A percentile compares a stretch with the other conserved stretches of the same genome.
Evolutionary conservation across 2,113 vertebrate species (phyloP).

Genomic region (Odocoileus hemionus): DNA sequence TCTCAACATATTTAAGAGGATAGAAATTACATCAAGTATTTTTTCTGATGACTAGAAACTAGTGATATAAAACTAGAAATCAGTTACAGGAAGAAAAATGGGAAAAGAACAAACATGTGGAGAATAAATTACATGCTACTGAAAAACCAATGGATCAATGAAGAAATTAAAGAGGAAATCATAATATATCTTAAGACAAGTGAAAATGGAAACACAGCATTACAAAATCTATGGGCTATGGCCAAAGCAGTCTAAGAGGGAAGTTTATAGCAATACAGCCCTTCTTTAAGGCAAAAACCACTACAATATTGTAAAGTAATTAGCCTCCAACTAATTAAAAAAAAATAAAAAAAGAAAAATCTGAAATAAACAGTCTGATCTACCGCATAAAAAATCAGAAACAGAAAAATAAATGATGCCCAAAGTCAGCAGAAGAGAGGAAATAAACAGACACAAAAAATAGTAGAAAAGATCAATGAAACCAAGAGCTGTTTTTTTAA

Average conservation of each 20-base stretch:
- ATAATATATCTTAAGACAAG: neutral
- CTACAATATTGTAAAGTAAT: no score
- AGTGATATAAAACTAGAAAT: neutral
- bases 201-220: neutral
- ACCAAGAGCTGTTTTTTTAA: neutral
- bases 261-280: neutral
- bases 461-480: neutral
- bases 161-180: neutral
- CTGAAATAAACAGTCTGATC: neutral
- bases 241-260: neutral
- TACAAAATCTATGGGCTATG: neutral
- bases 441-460: neutral
- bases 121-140: neutral
- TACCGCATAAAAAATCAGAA: neutral
- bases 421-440: neutral
- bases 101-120: neutral
- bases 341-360: neutral
- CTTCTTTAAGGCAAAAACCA: neutral
- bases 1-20: neutral
- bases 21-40: neutral
- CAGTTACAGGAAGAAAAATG: neutral
- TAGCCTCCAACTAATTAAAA: no score
- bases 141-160: neutral
- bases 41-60: neutral
- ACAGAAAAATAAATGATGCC: neutral